Evolutionary conservation across 2,113 vertebrate genomes (phyloP).

Genomic region (Hypocryptadius cinnamomeus): DNA sequence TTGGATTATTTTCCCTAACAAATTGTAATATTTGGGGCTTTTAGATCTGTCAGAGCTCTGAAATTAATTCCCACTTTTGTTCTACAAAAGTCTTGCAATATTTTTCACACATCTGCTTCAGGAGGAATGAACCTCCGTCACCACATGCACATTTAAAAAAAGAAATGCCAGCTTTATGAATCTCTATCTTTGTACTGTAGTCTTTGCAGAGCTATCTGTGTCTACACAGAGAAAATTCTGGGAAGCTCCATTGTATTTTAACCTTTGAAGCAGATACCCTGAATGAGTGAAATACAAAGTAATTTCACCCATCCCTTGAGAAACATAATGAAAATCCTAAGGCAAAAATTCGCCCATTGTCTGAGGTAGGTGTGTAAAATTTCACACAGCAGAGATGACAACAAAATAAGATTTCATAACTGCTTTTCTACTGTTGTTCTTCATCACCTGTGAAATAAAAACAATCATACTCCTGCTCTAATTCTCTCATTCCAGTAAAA

Average conservation of each 20-base stretch:
- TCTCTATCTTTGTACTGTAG: background rate
- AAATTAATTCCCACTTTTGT: constrained; percentile 36
- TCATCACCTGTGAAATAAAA: constrained; percentile 12
- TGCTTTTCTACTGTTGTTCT: background rate
- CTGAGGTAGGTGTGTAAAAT: background rate
- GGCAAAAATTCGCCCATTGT: background rate
- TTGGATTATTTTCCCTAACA: background rate
- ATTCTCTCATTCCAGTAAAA: constrained; percentile 20
- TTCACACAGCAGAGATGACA: background rate
- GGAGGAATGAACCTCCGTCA: background rate
- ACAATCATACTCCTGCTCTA: background rate
- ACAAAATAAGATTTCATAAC: background rate
- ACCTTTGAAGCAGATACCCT: background rate
- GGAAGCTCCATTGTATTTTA: background rate
- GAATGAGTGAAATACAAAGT: background rate
- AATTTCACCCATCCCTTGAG: background rate
- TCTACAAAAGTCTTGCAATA: background rate
- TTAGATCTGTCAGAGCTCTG: constrained; percentile 14
- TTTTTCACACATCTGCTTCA: constrained; percentile 17
- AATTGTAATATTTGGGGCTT: background rate
- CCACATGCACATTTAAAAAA: background rate
- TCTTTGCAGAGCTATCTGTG: background rate
- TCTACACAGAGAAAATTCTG: constrained; percentile 1
- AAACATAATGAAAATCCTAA: constrained; percentile 9
- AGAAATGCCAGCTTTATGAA: background rate